Percentiles rank a stretch among this genome's conserved stretches.
Evolutionary conservation across 2,113 vertebrate genomes (phyloP).

Genomic region (Prunella himalayana): DNA sequence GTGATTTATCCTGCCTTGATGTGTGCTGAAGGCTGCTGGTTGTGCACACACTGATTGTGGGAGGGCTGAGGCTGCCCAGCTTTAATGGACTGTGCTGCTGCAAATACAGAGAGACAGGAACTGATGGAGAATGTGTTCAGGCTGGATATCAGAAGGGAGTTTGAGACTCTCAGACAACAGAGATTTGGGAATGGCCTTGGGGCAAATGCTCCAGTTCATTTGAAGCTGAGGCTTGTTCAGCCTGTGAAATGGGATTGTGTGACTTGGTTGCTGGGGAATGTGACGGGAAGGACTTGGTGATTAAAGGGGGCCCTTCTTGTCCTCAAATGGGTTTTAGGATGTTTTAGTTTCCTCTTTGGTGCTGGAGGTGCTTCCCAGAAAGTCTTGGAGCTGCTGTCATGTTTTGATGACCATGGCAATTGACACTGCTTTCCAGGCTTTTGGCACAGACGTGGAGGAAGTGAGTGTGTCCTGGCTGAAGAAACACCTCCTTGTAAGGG

Average conservation of each 20-base stretch:
- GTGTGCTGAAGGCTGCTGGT: background rate
- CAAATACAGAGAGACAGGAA: conserved; percentile 27
- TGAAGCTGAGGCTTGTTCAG: conserved; percentile 56
- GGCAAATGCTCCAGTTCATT: conserved; percentile 54
- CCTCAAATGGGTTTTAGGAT: conserved; percentile 28
- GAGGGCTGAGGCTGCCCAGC: background rate
- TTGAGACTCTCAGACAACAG: conserved; percentile 41
- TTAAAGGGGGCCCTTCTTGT: conserved; percentile 52
- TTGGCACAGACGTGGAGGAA: background rate
- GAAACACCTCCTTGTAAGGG: background rate
- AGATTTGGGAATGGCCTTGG: conserved; percentile 54
- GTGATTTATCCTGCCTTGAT: background rate
- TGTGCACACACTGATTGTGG: background rate
- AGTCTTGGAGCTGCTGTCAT: conserved; percentile 46
- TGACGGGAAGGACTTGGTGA: conserved; percentile 50
- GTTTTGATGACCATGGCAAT: conserved; percentile 16
- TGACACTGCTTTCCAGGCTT: background rate
- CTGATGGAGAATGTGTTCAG: conserved; percentile 39
- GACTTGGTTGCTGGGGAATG: conserved; percentile 46
- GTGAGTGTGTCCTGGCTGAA: background rate
- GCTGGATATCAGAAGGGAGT: conserved; percentile 29
- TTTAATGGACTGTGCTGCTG: background rate
- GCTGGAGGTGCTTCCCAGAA: conserved; percentile 20
- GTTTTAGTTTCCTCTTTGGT: conserved; percentile 28
- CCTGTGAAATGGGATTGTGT: conserved; percentile 60